phyloP scores from a whole-genome alignment of 2,113 vertebrate genomes.

The Aythya baeri region DNA sequence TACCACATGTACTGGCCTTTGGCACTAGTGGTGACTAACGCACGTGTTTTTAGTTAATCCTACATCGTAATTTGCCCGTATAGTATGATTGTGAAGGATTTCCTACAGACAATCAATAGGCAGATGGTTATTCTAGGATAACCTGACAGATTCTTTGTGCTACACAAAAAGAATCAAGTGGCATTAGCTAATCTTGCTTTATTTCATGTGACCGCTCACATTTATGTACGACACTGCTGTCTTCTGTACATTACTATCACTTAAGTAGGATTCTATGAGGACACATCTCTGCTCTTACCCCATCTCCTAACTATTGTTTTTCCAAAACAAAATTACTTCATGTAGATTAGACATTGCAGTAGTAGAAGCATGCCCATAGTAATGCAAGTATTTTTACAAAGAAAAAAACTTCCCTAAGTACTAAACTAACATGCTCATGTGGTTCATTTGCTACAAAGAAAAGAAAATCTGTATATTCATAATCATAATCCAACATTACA shows the following conservation, averaged over 20 bases:
- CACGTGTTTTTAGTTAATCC: conserved; percentile 31
- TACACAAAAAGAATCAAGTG: background rate
- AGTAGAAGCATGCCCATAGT: background rate
- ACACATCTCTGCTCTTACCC: background rate
- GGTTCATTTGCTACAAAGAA: background rate
- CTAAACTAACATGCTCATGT: background rate
- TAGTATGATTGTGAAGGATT: background rate
- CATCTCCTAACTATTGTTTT: background rate
- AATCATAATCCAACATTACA: background rate
- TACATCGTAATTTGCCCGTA: background rate
- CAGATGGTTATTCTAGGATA: background rate
- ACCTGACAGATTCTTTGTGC: background rate
- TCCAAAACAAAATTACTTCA: background rate
- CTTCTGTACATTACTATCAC: background rate
- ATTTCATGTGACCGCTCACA: background rate
- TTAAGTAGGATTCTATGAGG: background rate
- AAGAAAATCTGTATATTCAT: background rate
- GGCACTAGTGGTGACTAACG: conserved; percentile 21
- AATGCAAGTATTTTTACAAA: background rate
- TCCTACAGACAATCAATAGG: conserved; percentile 12
- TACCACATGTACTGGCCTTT: conserved; percentile 5
- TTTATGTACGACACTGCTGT: background rate
- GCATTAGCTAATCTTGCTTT: background rate
- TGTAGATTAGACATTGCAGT: background rate
- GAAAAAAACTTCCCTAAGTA: background rate